These are phyloP conservation scores for Dryadula phaetusa DNA, from an alignment of 2,888 invertebrate species.

Conservation along the genomic window DNA sequence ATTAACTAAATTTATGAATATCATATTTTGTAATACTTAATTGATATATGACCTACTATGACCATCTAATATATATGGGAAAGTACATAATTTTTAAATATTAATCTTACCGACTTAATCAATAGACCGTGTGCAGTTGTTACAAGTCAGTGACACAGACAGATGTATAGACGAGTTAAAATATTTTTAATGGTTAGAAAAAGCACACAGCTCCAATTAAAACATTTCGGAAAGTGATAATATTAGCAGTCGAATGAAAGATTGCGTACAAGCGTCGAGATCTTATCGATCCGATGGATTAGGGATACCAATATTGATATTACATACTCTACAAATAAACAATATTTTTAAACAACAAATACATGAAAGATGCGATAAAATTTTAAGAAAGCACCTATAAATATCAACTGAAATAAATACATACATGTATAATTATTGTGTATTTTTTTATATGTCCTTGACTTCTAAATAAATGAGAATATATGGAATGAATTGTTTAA, in stretches of 20 bases:
- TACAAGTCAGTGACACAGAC: conserved; percentile 5
- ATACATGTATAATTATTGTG: no score
- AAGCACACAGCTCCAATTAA: conserved; percentile 72
- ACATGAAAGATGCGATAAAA: neutral
- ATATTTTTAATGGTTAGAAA: conserved; percentile 63
- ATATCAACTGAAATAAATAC: no score
- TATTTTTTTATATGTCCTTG: neutral
- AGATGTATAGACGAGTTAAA: conserved; percentile 31
- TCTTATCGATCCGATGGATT: conserved; percentile 48
- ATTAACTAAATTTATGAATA: conserved; percentile 47
- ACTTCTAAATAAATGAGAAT: neutral
- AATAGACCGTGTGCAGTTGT: conserved; percentile 11
- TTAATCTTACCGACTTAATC: conserved; percentile 5
- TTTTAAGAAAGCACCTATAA: neutral
- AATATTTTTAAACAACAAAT: neutral
- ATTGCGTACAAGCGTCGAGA: conserved; percentile 56
- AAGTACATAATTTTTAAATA: conserved; percentile 6
- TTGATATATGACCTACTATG: neutral
- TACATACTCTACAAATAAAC: neutral
- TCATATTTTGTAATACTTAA: conserved; percentile 26
- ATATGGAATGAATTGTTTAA: neutral
- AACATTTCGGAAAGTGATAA: conserved; percentile 62
- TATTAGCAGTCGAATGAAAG: conserved; percentile 76
- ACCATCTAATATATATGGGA: no score
- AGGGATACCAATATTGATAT: neutral